Percentiles rank a stretch among this genome's conserved stretches.
Conservation (phyloP, 2,113 vertebrate species). For the Eleginops maclovinus region DNA sequence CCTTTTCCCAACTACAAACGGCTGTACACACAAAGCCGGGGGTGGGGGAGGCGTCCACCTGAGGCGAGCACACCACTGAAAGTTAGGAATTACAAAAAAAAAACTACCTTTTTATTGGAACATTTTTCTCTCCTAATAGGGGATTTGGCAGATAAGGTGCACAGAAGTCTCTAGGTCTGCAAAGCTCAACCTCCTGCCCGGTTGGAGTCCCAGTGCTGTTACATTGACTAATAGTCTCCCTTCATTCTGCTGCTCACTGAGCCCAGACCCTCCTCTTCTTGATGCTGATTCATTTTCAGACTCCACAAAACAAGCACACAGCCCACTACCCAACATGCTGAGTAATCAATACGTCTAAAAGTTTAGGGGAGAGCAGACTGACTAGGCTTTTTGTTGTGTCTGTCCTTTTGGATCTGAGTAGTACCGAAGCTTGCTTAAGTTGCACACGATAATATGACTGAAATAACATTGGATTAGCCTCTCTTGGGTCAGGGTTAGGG, state of each 20-base stretch:
- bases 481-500: neutral
- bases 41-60: conserved; percentile 28
- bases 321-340: conserved; percentile 29
- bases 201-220: conserved; percentile 59
- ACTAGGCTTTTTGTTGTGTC: conserved; percentile 25
- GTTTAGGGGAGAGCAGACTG: conserved; percentile 27
- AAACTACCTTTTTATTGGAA: conserved; percentile 37
- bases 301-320: conserved; percentile 39
- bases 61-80: conserved; percentile 36
- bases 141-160: conserved; percentile 54
- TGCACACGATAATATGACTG: neutral
- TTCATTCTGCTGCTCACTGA: conserved; percentile 48
- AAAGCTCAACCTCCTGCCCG: conserved; percentile 50
- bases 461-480: neutral
- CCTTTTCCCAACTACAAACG: conserved; percentile 46
- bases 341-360: conserved; percentile 56
- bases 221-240: conserved; percentile 58
- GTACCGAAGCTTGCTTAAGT: neutral
- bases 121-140: conserved; percentile 55
- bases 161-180: conserved; percentile 46
- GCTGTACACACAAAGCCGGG: conserved; percentile 1
- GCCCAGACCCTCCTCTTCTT: conserved; percentile 27
- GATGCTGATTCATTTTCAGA: conserved; percentile 37
- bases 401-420: neutral
- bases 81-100: conserved; percentile 28